phyloP scores from a whole-genome alignment of 2,113 vertebrate species.

The Gopherus flavomarginatus region DNA sequence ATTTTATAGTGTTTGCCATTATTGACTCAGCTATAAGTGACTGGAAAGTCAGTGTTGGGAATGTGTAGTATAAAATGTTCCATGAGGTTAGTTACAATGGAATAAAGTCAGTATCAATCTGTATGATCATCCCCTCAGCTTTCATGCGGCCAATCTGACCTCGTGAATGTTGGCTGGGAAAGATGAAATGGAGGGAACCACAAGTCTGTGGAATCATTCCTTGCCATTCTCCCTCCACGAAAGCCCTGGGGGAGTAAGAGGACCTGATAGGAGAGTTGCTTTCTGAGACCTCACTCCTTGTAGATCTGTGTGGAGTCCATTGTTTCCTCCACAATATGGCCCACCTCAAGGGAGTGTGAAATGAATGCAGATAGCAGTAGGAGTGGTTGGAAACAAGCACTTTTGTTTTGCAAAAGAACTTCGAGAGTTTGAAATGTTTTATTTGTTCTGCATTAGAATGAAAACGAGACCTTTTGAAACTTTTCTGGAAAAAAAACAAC shows the following conservation, averaged over 20 bases:
- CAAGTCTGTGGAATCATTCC: accelerated
- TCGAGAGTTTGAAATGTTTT: too few species aligned
- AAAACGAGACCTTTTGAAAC: too few species aligned
- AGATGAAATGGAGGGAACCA: not conserved
- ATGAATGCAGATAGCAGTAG: not conserved
- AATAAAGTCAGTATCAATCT: not conserved
- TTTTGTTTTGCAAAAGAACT: too few species aligned
- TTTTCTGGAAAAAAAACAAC: too few species aligned
- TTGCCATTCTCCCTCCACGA: not conserved
- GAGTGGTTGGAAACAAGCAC: too few species aligned
- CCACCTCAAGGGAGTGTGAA: not conserved
- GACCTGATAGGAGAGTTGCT: not conserved
- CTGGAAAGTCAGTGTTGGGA: not conserved
- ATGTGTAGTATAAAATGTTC: not conserved
- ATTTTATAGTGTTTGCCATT: not conserved
- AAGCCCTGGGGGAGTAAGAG: not conserved
- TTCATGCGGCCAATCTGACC: not conserved
- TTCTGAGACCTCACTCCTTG: not conserved
- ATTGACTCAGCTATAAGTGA: not conserved
- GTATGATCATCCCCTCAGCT: not conserved
- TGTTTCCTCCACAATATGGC: not conserved
- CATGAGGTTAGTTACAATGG: not conserved
- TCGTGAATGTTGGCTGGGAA: not conserved
- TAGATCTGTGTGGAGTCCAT: not conserved
- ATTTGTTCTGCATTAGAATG: too few species aligned